A percentile compares a stretch with the other conserved stretches of the same genome.
phyloP scores from a whole-genome alignment of 2,888 invertebrate species.

The Mythimna impura region DNA sequence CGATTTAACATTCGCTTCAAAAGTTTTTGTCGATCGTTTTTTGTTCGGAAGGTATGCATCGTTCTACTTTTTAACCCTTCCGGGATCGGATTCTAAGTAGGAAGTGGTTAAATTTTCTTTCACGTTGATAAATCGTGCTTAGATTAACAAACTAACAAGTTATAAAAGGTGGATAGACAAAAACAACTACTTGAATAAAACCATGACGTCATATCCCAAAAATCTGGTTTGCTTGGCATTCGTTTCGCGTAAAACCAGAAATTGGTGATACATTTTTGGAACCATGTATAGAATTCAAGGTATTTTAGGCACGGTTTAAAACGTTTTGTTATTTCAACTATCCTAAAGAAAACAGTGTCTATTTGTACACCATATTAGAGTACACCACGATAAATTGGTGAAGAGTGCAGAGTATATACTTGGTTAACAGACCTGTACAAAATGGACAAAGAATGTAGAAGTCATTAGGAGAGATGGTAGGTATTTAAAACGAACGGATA shows the following conservation, averaged over 20 bases:
- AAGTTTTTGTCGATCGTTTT: slow-evolving; percentile 43
- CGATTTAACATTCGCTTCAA: slow-evolving; percentile 59
- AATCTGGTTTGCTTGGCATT: slow-evolving; percentile 28
- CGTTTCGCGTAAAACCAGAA: slow-evolving; percentile 19
- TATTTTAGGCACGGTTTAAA: neutral
- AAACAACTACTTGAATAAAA: neutral
- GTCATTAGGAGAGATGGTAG: slow-evolving; percentile 37
- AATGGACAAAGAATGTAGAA: slow-evolving; percentile 31
- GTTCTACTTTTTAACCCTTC: slow-evolving; percentile 31
- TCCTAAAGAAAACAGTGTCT: neutral
- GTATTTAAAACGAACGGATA: slow-evolving; percentile 34
- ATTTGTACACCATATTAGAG: slow-evolving; percentile 3
- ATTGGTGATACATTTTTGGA: slow-evolving; percentile 15
- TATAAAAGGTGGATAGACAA: slow-evolving; percentile 5
- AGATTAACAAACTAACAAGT: slow-evolving; percentile 10
- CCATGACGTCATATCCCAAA: slow-evolving; percentile 45
- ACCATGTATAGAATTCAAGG: neutral
- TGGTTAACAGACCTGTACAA: slow-evolving; percentile 23
- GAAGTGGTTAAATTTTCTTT: slow-evolving; percentile 25
- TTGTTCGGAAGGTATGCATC: slow-evolving; percentile 16
- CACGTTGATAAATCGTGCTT: slow-evolving; percentile 16
- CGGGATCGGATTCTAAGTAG: slow-evolving; percentile 24
- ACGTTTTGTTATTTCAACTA: neutral
- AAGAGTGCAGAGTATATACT: slow-evolving; percentile 17
- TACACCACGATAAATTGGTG: slow-evolving; percentile 11